Evolutionary conservation across 1,140 invertebrate genomes (phyloP).

Genomic region (Wasmannia auropunctata): DNA sequence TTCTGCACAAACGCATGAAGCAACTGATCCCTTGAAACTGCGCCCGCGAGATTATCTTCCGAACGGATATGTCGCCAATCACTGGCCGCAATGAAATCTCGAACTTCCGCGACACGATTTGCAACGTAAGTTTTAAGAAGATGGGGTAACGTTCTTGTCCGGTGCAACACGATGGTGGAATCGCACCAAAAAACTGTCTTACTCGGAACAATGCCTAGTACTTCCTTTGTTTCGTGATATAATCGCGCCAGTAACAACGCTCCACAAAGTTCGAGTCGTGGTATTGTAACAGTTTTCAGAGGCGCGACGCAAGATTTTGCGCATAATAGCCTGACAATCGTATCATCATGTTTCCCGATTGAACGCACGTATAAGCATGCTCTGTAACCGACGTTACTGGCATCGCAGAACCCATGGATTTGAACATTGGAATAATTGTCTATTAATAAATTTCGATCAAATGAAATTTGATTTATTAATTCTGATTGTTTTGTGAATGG

Average conservation of each 20-base stretch:
- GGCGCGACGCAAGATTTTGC: conserved; percentile 52
- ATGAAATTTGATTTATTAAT: neutral
- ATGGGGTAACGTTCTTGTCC: too few species aligned
- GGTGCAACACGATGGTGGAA: too few species aligned
- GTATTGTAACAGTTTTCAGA: neutral
- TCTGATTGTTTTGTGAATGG: conserved; percentile 45
- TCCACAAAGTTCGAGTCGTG: neutral
- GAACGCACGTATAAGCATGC: conserved; percentile 75
- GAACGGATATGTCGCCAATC: too few species aligned
- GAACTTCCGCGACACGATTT: too few species aligned
- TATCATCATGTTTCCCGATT: neutral
- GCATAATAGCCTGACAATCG: neutral
- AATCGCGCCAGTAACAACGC: neutral
- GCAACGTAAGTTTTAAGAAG: too few species aligned
- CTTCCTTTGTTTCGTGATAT: too few species aligned
- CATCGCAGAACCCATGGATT: conserved; percentile 80
- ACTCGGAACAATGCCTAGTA: too few species aligned
- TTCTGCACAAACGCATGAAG: too few species aligned
- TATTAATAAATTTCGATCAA: conserved; percentile 6
- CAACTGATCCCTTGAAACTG: too few species aligned
- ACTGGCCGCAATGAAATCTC: too few species aligned
- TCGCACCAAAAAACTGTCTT: too few species aligned
- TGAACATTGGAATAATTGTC: neutral
- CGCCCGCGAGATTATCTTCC: too few species aligned
- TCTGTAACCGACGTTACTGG: conserved; percentile 75